These are phyloP conservation scores for Urocyon cinereoargenteus DNA, from an alignment of 2,797 vertebrate genomes.

Conservation along the genomic window DNA sequence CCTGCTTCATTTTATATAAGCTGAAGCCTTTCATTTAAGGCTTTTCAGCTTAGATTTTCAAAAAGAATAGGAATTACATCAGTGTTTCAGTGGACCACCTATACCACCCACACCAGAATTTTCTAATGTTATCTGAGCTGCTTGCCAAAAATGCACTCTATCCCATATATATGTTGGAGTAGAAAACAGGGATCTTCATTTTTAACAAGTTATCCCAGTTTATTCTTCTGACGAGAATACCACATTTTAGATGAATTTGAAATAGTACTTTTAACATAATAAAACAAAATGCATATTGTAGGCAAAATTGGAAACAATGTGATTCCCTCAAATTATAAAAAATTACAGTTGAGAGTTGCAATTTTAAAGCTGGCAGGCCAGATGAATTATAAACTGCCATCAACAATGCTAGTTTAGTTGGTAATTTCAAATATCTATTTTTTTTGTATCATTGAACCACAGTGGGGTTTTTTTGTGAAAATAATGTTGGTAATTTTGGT, in stretches of 20 bases:
- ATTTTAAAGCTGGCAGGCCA: neutral
- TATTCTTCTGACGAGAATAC: neutral
- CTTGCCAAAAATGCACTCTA: neutral
- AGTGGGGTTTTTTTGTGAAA: neutral
- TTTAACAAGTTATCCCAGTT: neutral
- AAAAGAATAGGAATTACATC: neutral
- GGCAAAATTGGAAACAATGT: neutral
- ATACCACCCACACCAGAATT: neutral
- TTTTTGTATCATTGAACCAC: neutral
- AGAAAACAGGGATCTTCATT: neutral
- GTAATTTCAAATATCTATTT: slow-evolving; percentile 18
- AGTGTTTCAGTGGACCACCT: neutral
- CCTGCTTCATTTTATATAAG: neutral
- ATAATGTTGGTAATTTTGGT: neutral
- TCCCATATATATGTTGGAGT: too few relatives aligned
- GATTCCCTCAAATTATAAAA: neutral
- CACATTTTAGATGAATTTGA: slow-evolving; percentile 26
- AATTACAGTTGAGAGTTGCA: slow-evolving; percentile 3
- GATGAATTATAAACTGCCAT: neutral
- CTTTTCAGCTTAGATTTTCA: slow-evolving; percentile 53
- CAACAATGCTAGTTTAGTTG: slow-evolving; percentile 9
- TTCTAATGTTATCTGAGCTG: neutral
- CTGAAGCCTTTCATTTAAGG: neutral
- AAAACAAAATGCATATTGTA: neutral
- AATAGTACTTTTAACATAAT: neutral